Conservation (phyloP, 1,140 invertebrate genomes). For the Oncopodura yosiiana region DNA sequence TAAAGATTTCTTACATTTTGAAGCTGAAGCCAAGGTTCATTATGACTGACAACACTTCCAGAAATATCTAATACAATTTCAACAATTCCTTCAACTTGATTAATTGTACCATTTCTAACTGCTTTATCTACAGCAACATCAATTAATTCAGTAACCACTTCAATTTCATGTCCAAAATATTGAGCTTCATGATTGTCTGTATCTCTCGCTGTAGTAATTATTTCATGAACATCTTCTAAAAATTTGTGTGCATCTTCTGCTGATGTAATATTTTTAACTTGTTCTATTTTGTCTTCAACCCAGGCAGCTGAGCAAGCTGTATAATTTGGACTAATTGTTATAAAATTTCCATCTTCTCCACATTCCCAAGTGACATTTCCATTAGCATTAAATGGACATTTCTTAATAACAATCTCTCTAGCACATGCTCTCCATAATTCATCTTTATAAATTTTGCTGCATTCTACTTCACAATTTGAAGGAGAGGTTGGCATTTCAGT, state of each 20-base stretch:
- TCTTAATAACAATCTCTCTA: no score
- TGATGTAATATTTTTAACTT: conserved; percentile 1
- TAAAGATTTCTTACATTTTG: neutral
- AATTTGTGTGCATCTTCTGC: neutral
- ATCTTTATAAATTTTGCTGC: no score
- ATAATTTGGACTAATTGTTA: neutral
- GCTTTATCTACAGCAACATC: neutral
- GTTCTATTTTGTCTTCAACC: conserved; percentile 2
- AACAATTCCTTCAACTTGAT: neutral
- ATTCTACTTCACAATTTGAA: no score
- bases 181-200: neutral
- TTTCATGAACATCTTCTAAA: neutral
- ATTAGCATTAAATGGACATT: no score
- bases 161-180: conserved; percentile 22
- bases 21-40: conserved; percentile 3
- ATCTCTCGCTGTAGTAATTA: no score
- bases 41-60: neutral
- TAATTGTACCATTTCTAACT: neutral
- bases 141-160: neutral
- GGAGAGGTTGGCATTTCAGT: no score
- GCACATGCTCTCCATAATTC: no score
- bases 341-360: neutral
- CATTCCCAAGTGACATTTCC: neutral
- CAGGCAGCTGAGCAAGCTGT: conserved; percentile 11
- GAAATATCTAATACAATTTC: neutral